phyloP scores from a whole-genome alignment of 1,140 invertebrate genomes.

The Pseudomyrmex pallidus region DNA sequence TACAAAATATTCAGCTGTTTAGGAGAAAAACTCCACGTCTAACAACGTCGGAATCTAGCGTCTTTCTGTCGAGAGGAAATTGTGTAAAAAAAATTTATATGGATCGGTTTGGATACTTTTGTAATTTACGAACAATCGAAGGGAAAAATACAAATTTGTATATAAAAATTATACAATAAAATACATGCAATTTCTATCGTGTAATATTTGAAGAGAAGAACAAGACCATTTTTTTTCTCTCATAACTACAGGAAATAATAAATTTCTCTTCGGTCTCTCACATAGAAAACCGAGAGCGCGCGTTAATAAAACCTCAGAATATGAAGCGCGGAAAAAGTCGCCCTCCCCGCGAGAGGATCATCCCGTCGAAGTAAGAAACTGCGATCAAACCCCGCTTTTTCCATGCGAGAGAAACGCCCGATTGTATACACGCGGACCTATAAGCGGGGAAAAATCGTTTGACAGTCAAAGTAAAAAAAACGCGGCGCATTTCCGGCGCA shows the following conservation, averaged over 20 bases:
- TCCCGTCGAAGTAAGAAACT: not conserved
- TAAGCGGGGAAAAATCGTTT: not conserved
- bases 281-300: not conserved
- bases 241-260: not conserved
- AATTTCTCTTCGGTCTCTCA: not conserved
- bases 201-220: not conserved
- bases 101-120: too few species aligned
- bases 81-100: not conserved
- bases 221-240: not conserved
- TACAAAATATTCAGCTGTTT: constrained; percentile 7
- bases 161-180: not conserved
- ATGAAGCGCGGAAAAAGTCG: not conserved
- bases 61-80: not conserved
- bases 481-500: not conserved
- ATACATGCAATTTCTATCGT: not conserved
- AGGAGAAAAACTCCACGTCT: constrained; percentile 19
- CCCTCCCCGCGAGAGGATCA: not conserved
- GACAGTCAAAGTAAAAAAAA: not conserved
- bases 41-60: not conserved
- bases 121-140: not conserved
- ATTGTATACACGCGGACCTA: not conserved
- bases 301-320: not conserved
- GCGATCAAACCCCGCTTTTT: not conserved
- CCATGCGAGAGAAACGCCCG: not conserved
- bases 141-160: not conserved